Evolutionary conservation across 2,797 vertebrate species (phyloP).

Genomic region (Macropus fuliginosus): DNA sequence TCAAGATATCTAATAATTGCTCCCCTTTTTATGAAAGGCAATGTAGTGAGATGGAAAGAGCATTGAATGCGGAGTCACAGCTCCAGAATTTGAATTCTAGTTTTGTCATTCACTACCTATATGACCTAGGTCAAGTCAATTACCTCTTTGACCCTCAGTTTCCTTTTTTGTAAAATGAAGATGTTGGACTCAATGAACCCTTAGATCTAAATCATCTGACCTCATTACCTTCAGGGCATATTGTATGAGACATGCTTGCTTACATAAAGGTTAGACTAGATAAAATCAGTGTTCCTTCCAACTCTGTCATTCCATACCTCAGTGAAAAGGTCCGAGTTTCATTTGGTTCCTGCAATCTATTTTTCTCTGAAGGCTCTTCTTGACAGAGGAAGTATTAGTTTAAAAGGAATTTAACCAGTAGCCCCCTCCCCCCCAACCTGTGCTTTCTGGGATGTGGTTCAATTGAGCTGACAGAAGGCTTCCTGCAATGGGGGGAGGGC

Average conservation of each 20-base stretch:
- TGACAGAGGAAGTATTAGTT: background rate
- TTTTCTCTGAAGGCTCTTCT: background rate
- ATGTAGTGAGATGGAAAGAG: background rate
- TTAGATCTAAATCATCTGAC: background rate
- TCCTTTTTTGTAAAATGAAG: background rate
- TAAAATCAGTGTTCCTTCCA: background rate
- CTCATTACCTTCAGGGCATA: background rate
- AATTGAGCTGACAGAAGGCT: background rate
- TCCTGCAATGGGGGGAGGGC: background rate
- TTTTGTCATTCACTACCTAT: background rate
- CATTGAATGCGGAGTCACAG: background rate
- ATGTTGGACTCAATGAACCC: background rate
- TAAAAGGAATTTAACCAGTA: background rate
- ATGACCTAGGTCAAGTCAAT: background rate
- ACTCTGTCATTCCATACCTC: background rate
- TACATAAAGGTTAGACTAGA: background rate
- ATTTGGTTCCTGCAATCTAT: background rate
- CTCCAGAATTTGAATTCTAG: background rate
- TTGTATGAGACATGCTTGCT: background rate
- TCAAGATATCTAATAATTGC: background rate
- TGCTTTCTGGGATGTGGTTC: background rate
- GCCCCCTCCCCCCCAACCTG: background rate
- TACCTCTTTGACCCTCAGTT: background rate
- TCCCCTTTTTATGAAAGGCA: background rate
- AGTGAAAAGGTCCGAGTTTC: background rate